Conservation (phyloP, 2,888 invertebrate species). For the Chymomyza fuscimana region DNA sequence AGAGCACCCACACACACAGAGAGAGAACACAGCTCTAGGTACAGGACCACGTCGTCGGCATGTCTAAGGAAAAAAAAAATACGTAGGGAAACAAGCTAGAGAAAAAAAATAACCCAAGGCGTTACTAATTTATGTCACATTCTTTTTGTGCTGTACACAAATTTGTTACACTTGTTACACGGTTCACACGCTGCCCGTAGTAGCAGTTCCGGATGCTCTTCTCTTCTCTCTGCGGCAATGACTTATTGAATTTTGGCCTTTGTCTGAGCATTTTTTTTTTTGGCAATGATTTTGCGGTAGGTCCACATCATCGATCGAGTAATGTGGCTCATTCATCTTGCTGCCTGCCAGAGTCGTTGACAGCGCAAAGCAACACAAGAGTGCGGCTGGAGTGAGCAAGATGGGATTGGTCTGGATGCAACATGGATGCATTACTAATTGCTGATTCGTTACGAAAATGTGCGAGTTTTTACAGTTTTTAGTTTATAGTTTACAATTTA, state of each 20-base stretch:
- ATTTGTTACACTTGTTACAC: constrained; percentile 72
- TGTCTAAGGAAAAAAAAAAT: constrained; percentile 33
- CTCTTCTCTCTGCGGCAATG: neutral
- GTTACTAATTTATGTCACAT: constrained; percentile 76
- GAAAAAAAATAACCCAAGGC: constrained; percentile 46
- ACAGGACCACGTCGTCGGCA: constrained; percentile 23
- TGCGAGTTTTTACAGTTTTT: constrained; percentile 50
- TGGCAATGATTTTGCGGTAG: constrained; percentile 67
- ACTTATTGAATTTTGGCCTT: constrained; percentile 17
- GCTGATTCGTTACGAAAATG: constrained; percentile 69
- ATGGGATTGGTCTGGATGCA: neutral
- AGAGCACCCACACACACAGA: constrained; percentile 39
- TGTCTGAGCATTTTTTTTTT: constrained; percentile 35
- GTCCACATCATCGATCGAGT: constrained; percentile 67
- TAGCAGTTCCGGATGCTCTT: constrained; percentile 3
- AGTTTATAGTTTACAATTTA: constrained; percentile 18
- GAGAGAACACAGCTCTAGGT: constrained; percentile 1
- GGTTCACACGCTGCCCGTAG: constrained; percentile 46
- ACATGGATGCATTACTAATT: constrained; percentile 57
- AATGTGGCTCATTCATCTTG: constrained; percentile 59
- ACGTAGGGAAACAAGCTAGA: neutral
- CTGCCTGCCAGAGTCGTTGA: constrained; percentile 32
- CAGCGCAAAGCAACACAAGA: constrained; percentile 18
- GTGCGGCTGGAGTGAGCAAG: neutral
- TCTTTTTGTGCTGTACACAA: constrained; percentile 32